A percentile compares a stretch with the other conserved stretches of the same genome.
Conservation (phyloP, 2,888 invertebrate species). For the Autographa gamma region DNA sequence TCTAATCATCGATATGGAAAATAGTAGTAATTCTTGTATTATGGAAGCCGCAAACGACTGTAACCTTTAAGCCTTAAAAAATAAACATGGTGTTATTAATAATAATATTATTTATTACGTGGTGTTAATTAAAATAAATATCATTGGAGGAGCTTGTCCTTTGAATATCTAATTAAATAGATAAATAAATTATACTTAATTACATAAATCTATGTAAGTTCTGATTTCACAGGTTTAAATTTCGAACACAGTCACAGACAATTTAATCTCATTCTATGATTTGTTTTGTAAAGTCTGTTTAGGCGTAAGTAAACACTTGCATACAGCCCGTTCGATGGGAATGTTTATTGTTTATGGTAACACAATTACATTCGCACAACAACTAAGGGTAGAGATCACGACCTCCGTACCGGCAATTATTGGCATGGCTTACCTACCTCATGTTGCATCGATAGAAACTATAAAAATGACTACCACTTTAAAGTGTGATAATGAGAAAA, state of each 20-base stretch:
- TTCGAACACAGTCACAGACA: too few species aligned
- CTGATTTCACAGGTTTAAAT: too few species aligned
- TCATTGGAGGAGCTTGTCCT: neutral
- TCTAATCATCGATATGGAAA: too few species aligned
- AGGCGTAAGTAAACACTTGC: neutral
- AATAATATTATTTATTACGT: neutral
- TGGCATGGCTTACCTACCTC: too few species aligned
- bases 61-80: slow-evolving; percentile 1
- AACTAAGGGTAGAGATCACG: neutral
- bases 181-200: neutral
- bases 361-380: neutral
- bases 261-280: too few species aligned
- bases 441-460: too few species aligned
- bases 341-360: neutral
- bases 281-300: too few species aligned
- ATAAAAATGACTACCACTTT: too few species aligned
- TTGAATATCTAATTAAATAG: neutral
- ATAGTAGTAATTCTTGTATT: neutral
- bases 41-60: neutral
- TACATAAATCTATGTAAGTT: too few species aligned
- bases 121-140: too few species aligned
- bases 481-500: too few species aligned
- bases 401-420: neutral
- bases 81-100: neutral
- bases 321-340: neutral